Evolutionary conservation across 2,888 invertebrate species (phyloP), one percentile per base, ranked within the genome.

Genomic region (Nezara viridula): DNA sequence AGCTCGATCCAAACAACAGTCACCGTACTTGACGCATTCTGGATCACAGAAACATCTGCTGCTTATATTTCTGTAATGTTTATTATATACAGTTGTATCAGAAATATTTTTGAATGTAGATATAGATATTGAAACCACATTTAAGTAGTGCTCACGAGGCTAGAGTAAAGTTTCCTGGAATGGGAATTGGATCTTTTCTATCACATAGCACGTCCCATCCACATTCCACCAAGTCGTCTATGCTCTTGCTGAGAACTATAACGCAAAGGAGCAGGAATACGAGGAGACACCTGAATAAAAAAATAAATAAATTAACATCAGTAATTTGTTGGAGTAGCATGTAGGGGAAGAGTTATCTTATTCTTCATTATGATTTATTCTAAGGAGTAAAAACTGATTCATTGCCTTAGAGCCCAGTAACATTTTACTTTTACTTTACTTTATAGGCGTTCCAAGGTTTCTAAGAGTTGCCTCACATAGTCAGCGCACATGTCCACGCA

Each of bases 171-270:
- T 81, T 40, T 12, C 47, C n/a, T 44, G 81, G 81, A 7, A n/a
- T 44, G 24, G 44, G 44, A 0, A 81, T 40, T n/a, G 81, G 81
- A 6, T 81, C 44, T n/a, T 81, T 81, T 44, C 19, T 44, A n/a
- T 81, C n/a, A n/a, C 81, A 81, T 14, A 47, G 14, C 3, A 81
- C 81, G n/a, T 81, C 81, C 81, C 81, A 81, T n/a, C 81, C 44
- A 44, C 81, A 81, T n/a, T 40, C 81, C 24, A 21, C n/a, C 24
- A 81, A 12, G 12, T 81, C 44, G 81, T 81, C 81, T 21, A 81
- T 81, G 3, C 14, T 47, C 5, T 10, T 81, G 37, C 66, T 37
- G 1, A 37, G 27, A 7, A 37, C 66, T 37, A 27, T 32, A 37
- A 21, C 37, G 66, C 37, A 73, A 2, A 27, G 0, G 27, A 37